phyloP scores from a whole-genome alignment of 2,113 vertebrate species.

The Myanophis thanlyinensis region DNA sequence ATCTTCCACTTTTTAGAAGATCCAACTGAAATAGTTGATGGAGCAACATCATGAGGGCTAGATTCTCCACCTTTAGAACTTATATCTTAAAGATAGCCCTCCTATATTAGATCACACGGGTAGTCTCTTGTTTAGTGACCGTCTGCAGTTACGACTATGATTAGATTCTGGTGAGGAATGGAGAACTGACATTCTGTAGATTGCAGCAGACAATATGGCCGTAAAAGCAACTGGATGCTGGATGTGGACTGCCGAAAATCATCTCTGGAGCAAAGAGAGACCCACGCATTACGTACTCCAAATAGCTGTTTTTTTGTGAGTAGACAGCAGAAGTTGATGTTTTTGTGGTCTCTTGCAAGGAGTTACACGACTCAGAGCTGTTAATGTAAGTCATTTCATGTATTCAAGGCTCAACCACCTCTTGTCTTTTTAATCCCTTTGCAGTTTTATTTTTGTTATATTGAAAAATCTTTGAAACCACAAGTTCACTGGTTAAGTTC shows the following conservation, averaged over 20 bases:
- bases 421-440: not conserved
- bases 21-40: not conserved
- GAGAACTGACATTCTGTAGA: not conserved
- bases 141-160: not conserved
- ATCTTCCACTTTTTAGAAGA: not conserved
- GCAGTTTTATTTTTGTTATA: not conserved
- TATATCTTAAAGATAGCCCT: not conserved
- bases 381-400: not conserved
- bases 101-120: not conserved
- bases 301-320: not conserved
- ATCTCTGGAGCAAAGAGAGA: not conserved
- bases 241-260: not conserved
- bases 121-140: not conserved
- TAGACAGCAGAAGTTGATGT: not conserved
- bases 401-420: not conserved
- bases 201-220: not conserved
- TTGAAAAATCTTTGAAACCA: not conserved
- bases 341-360: not conserved
- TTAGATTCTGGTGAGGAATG: not conserved
- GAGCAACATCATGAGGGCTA: not conserved
- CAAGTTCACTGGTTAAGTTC: not conserved
- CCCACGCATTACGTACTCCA: not conserved
- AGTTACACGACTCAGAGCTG: not conserved
- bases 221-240: not conserved
- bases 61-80: not conserved